Evolutionary conservation across 2,888 invertebrate genomes (phyloP), one percentile per base, ranked within the genome.

Genomic region (Sympetrum striolatum): DNA sequence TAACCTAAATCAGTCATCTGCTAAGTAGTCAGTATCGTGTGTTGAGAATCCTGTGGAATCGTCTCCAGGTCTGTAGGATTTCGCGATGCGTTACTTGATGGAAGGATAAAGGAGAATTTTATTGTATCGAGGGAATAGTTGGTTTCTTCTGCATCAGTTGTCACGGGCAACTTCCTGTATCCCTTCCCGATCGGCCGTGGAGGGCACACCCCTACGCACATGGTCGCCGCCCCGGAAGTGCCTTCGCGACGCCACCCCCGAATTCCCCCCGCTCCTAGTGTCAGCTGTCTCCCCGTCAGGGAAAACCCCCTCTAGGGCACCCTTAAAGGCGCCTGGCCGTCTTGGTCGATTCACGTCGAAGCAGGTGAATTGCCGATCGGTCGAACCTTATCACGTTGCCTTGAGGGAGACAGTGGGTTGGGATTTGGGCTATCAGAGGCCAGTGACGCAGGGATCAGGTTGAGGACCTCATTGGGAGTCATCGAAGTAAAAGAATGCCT

Each of bases 181-280:
- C 35, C 39, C n/a, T 82, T 82, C 53, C 60, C 86, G 64, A 37
- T 58, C 86, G 31, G 10, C 60, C 86, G 22, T 22, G n/a, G 35
- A 15, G 14, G 86, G 48, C 60, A 86, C 86, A 64, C 86, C 86
- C 86, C 39, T 64, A 86, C 86, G 86, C 86, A 86, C 86, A 39
- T 60, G 86, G 86, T 86, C 58, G 18, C 60, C 86, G 86, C 86
- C 86, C 86, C 86, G 86, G 86, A 86, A 86, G 86, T 60, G 35
- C 86, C 86, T 37, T n/a, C 22, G 25, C 37, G 12, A 22, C 60
- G 37, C 86, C 39, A 37, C 39, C 39, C 80, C 80, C 80, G 58
- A 53, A 12, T 35, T 58, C 53, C 60, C 86, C 37, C 60, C 37
- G 37, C 37, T 53, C 60, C 37, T 14, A 31, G 31, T 64, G 86